Percentiles rank a stretch among this genome's conserved stretches.
These are phyloP conservation scores for Tethea ocularis DNA, from an alignment of 2,888 invertebrate genomes.

Conservation along the genomic window DNA sequence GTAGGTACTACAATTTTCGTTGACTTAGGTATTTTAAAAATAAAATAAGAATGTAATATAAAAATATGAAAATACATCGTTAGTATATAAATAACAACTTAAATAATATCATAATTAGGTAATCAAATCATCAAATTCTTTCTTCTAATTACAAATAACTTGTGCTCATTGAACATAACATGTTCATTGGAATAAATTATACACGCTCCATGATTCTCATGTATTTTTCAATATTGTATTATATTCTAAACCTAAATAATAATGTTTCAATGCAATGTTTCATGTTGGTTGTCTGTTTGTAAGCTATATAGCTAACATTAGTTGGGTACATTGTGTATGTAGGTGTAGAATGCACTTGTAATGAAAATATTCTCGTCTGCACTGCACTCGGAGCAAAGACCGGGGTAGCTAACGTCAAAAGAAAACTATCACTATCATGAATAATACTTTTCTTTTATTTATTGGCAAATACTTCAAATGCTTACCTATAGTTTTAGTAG, in stretches of 20 bases:
- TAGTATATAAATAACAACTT: not conserved
- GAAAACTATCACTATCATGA: too few relatives aligned
- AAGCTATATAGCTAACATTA: too few relatives aligned
- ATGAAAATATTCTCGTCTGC: slow-evolving; percentile 54
- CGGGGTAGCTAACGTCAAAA: slow-evolving; percentile 23
- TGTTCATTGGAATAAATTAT: too few relatives aligned
- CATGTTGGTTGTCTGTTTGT: not conserved
- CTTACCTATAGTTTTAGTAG: too few relatives aligned
- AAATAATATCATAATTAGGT: not conserved
- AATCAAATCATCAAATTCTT: not conserved
- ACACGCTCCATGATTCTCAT: not conserved
- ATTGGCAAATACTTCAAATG: too few relatives aligned
- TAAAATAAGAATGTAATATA: too few relatives aligned
- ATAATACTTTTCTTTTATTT: too few relatives aligned
- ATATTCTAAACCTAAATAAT: not conserved
- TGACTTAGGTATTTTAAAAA: too few relatives aligned
- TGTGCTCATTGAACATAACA: not conserved
- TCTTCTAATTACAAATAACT: not conserved
- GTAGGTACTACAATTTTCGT: too few relatives aligned
- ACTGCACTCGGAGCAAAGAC: slow-evolving; percentile 31
- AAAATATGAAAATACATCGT: too few relatives aligned
- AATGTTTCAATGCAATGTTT: not conserved
- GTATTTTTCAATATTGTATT: not conserved
- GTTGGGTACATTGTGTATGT: not conserved
- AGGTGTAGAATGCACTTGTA: slow-evolving; percentile 36